Evolutionary conservation across 1,140 invertebrate genomes (phyloP).

Genomic region (Heliconius hermathena): DNA sequence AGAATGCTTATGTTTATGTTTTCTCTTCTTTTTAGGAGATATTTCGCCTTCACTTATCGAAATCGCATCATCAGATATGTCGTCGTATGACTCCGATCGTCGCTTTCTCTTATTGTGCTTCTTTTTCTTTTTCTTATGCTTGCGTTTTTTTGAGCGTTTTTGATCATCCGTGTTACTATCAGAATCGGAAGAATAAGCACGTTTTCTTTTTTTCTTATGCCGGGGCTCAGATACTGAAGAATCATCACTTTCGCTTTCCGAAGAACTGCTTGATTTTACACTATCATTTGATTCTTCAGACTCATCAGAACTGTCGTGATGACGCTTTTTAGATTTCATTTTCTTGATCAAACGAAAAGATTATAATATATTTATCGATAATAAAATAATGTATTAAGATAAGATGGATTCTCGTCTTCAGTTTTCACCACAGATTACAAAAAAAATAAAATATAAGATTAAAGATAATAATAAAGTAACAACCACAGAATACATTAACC

Average conservation of each 20-base stretch:
- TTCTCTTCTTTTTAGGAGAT: conserved; percentile 68
- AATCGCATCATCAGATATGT: conserved; percentile 55
- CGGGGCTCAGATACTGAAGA: conserved; percentile 67
- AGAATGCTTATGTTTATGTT: conserved; percentile 75
- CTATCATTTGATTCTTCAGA: conserved; percentile 67
- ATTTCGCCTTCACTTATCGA: conserved; percentile 72
- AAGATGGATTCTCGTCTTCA: background rate
- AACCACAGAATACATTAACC: too few relatives aligned
- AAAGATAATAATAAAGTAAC: too few relatives aligned
- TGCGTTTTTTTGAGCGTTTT: conserved; percentile 73
- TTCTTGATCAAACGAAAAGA: conserved; percentile 7
- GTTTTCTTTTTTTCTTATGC: conserved; percentile 77
- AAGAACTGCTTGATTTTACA: conserved; percentile 66
- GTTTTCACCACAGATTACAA: too few relatives aligned
- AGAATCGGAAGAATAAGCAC: conserved; percentile 68
- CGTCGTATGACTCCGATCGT: conserved; percentile 56
- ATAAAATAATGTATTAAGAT: background rate
- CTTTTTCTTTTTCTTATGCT: conserved; percentile 81
- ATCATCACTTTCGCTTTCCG: conserved; percentile 71
- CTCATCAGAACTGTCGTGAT: conserved; percentile 70
- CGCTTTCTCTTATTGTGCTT: conserved; percentile 77
- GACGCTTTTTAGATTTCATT: conserved; percentile 74
- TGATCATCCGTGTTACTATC: conserved; percentile 70
- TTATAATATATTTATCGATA: background rate
- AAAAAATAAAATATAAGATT: too few relatives aligned